phyloP scores from a whole-genome alignment of 2,797 vertebrate genomes.

The Phoebastria nigripes region DNA sequence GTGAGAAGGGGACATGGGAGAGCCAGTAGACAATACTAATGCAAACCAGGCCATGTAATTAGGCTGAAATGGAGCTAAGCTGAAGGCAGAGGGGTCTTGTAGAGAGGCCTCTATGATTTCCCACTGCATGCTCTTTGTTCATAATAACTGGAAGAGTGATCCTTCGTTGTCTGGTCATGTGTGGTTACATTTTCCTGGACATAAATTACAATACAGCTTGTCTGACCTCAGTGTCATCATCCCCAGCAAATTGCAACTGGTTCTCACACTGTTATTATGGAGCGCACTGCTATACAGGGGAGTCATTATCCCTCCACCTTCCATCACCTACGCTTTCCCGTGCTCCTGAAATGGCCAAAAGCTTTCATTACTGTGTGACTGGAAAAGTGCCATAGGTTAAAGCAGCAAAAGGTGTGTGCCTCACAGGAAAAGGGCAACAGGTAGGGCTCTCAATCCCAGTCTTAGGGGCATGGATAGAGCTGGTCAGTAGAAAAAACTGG shows the following conservation, averaged over 20 bases:
- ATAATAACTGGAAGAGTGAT: slow-evolving; percentile 32
- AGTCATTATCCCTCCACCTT: neutral
- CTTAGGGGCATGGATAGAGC: neutral
- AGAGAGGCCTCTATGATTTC: slow-evolving; percentile 20
- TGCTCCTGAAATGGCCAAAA: neutral
- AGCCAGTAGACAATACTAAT: slow-evolving; percentile 3
- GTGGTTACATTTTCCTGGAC: slow-evolving; percentile 38
- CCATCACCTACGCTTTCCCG: neutral
- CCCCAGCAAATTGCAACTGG: slow-evolving; percentile 43
- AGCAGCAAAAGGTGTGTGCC: neutral
- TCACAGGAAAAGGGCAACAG: neutral
- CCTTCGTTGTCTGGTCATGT: slow-evolving; percentile 46
- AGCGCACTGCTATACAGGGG: neutral
- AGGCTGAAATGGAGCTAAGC: slow-evolving; percentile 3
- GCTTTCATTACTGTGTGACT: neutral
- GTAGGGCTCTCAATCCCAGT: neutral
- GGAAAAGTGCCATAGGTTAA: neutral
- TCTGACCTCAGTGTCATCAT: slow-evolving; percentile 49
- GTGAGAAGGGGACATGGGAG: neutral
- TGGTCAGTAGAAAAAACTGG: neutral
- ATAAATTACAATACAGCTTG: slow-evolving; percentile 40
- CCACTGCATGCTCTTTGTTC: slow-evolving; percentile 14
- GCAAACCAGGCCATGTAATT: neutral
- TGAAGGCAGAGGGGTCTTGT: slow-evolving; percentile 36
- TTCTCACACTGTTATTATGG: slow-evolving; percentile 41